Percentiles rank a stretch among this genome's conserved stretches.
These are phyloP conservation scores for Tetragnatha montana DNA, from an alignment of 2,888 invertebrate species.

Conservation along the genomic window DNA sequence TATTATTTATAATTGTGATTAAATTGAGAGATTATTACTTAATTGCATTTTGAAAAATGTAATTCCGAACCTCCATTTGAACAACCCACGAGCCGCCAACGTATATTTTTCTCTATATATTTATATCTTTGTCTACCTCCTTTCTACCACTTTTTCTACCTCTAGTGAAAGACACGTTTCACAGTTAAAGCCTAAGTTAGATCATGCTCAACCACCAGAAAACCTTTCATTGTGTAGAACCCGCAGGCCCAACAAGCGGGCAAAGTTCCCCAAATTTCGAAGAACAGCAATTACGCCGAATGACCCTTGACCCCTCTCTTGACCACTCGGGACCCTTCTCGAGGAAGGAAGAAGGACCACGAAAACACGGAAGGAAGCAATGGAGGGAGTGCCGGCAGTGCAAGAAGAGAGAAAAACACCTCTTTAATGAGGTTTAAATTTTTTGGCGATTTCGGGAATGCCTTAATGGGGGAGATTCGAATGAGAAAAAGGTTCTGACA, in stretches of 20 bases:
- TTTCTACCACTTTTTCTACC: no score
- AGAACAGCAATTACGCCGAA: not conserved
- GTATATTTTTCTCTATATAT: no score
- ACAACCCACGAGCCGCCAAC: no score
- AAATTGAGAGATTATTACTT: no score
- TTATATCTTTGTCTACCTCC: no score
- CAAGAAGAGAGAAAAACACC: not conserved
- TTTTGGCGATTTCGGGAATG: not conserved
- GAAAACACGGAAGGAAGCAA: not conserved
- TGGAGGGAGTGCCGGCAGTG: not conserved
- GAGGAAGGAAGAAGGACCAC: not conserved
- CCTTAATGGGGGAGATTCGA: not conserved
- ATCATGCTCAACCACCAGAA: no score
- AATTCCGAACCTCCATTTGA: no score
- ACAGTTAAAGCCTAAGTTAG: no score
- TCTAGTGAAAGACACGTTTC: no score
- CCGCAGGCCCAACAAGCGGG: not conserved
- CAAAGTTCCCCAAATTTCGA: not conserved
- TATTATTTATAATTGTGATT: no score
- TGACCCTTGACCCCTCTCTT: not conserved
- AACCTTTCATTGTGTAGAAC: no score
- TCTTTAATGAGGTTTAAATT: constrained; percentile 1
- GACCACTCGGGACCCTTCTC: not conserved
- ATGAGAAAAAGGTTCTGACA: not conserved
- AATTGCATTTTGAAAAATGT: no score